Base-by-base conservation (phyloP, 2,113 vertebrate species). In the Siniperca chuatsi region DNA sequence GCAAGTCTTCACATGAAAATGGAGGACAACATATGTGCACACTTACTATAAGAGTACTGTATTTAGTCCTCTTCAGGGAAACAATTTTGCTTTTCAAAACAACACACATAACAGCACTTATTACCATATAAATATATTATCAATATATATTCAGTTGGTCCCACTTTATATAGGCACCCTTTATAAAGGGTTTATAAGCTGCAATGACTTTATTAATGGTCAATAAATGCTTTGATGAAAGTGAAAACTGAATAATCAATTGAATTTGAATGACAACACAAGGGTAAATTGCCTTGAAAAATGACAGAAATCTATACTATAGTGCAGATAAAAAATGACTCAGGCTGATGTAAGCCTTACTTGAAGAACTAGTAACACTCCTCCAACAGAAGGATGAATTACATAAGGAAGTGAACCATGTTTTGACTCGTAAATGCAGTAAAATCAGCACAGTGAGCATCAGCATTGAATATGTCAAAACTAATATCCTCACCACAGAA, bases 401-500 rank as follows among this genome's bases (percentile, higher is more conserved):
- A 77, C 66, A 50, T 62, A 81, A 77, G 23, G 57, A 52, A 55
- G 18, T 29, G 25, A 79, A 80, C 54, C n/a, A 67, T 76, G 46
- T 71, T 80, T 40, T 2, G 5, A 37, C 70, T 35, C 37, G 65
- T 68, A 60, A 11, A 71, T 61, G 52, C 6, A 4, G 25, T 35
- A 50, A 46, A 79, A 67, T 37, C 35, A 37, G 29, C 5, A 54
- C 33, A 57, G n/a, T 23, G n/a, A 60, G 66, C 42, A 35, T 68
- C 37, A 44, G 40, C 55, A n/a, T 8, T 50, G 42, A 61, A 40
- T 61, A 13, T 61, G 52, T 40, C 29, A 50, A 25, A 68, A 11
- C 6, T 54, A 18, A 78, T 29, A 23, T n/a, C 13, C 20, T 58
- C 40, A 35, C 40, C 9, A 61, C 20, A 50, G 29, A 40, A 50